phyloP scores from a whole-genome alignment of 2,113 vertebrate genomes.

The Limanda limanda region DNA sequence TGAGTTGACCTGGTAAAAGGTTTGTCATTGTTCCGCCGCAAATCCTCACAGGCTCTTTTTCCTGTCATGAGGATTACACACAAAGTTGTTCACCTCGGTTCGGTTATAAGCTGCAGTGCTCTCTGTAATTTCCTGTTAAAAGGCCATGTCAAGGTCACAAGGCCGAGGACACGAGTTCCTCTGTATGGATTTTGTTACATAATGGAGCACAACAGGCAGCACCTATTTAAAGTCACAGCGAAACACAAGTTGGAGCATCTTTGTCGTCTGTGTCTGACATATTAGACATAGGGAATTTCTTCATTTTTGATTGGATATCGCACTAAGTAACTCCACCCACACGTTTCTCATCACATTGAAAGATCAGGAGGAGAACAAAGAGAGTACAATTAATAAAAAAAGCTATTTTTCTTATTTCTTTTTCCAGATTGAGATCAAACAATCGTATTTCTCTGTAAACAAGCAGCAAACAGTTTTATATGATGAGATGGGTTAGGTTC shows the following conservation, averaged over 20 bases:
- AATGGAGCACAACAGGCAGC: background rate
- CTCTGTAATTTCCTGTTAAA: background rate
- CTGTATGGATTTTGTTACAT: background rate
- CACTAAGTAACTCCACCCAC: too few relatives aligned
- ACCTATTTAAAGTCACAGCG: background rate
- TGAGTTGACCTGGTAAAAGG: slow-evolving; percentile 48
- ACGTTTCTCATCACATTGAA: too few relatives aligned
- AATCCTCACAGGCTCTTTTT: slow-evolving; percentile 21
- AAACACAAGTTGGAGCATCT: background rate
- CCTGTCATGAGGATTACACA: slow-evolving; percentile 45
- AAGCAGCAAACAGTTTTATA: too few relatives aligned
- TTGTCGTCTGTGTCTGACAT: background rate
- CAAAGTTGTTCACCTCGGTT: slow-evolving; percentile 3
- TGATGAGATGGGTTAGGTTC: too few relatives aligned
- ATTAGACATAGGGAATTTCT: too few relatives aligned
- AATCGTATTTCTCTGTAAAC: too few relatives aligned
- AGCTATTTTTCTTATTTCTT: too few relatives aligned
- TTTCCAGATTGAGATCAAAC: too few relatives aligned
- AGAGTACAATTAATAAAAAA: too few relatives aligned
- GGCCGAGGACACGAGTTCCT: background rate
- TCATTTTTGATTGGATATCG: too few relatives aligned
- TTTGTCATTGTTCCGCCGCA: slow-evolving; percentile 9
- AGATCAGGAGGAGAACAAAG: too few relatives aligned
- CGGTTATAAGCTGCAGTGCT: background rate
- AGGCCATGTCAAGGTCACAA: background rate